These are phyloP conservation scores for Climacteris rufus DNA, from an alignment of 2,113 vertebrate genomes.

Conservation along the genomic window DNA sequence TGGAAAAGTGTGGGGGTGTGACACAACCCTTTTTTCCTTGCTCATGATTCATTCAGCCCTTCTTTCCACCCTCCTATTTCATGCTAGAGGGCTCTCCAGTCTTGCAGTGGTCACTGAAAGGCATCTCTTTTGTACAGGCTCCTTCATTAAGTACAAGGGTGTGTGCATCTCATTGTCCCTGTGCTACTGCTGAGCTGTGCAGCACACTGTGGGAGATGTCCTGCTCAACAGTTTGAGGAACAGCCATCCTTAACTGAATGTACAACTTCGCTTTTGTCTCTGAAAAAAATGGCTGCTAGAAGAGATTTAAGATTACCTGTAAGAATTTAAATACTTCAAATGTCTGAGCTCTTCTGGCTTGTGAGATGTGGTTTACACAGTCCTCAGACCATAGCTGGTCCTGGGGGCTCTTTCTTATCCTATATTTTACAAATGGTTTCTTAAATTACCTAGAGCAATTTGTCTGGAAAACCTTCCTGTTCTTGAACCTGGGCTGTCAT, in stretches of 20 bases:
- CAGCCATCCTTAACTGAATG: not conserved
- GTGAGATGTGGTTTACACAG: rapidly evolving
- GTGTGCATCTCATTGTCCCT: not conserved
- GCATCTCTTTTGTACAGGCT: not conserved
- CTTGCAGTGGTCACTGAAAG: not conserved
- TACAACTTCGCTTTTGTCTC: not conserved
- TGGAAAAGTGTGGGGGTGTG: not conserved
- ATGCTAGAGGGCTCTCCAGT: not conserved
- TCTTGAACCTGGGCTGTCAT: rapidly evolving
- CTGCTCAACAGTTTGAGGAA: not conserved
- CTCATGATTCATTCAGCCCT: not conserved
- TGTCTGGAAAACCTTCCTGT: not conserved
- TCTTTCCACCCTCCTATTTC: not conserved
- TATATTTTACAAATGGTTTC: not conserved
- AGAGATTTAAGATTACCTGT: not conserved
- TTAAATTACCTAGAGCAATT: not conserved
- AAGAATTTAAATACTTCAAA: not conserved
- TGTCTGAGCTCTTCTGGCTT: not conserved
- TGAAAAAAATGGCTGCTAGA: not conserved
- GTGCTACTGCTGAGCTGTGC: not conserved
- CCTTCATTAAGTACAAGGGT: not conserved
- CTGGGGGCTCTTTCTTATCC: not conserved
- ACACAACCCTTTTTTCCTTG: not conserved
- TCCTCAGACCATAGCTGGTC: not conserved
- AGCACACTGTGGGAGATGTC: not conserved